Evolutionary conservation across 2,113 vertebrate species (phyloP), one percentile per base, ranked within the genome.

Genomic region (Neolamprologus kungweensis): DNA sequence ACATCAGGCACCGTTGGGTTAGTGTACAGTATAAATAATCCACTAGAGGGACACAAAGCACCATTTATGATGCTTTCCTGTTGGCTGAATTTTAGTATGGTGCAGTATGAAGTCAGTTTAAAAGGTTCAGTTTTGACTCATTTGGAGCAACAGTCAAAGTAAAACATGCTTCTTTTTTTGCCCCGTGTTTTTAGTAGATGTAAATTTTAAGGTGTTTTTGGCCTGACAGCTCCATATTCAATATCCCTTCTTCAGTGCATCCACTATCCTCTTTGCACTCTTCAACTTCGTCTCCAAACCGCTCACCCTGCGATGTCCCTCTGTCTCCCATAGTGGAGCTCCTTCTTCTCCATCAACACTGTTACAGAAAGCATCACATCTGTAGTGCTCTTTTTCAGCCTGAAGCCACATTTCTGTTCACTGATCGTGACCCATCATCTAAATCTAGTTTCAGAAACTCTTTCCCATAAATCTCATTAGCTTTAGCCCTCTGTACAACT

Each of bases 41-140:
- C 94, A 89, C 88, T 84, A 92, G 93, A 86, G 90, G 86, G 93
- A 63, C 86, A 90, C 63, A 91, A 55, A 90, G 40, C 17, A 82
- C n/a, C 6, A 87, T 58, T 73, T 84, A 82, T 91, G 23, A 68
- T 51, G 54, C 16, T 60, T 47, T 81, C 26, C 23, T 9, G 51
- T 57, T 28, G 5, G 21, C 53, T 40, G 79, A 54, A 35, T 54
- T 35, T 14, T n/a, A 54, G 16, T 53, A 80, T 21, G 51, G 78
- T 55, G 51, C 51, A 54, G 31, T n/a, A 45, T 73, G 68, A 45
- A 73, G 9, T 47, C 21, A 47, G 68, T 26, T 14, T 73, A 26
- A 73, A 45, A 47, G 45, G 17, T n/a, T 78, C 45, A n/a, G 28
- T 78, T 51, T 78, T 31, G 26, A 33, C 45, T 78, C 45, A 51